Base-by-base conservation (phyloP, 2,113 vertebrate species). In the Nothobranchius kuhntae region DNA sequence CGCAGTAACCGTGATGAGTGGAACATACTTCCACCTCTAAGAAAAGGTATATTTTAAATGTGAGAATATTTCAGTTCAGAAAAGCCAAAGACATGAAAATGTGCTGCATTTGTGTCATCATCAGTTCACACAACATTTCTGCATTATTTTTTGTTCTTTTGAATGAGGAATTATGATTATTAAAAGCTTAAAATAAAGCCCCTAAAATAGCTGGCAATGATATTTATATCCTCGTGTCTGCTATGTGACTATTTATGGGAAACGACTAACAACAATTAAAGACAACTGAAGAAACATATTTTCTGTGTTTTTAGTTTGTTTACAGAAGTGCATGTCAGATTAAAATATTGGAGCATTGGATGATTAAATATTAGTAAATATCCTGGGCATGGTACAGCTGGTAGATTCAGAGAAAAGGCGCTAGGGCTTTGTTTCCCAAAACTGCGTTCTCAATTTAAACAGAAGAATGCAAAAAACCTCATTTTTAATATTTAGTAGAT, bases 151-250 rank as follows among this genome's bases (percentile, higher is more conserved):
- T 66, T 71, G 51, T 48, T 71, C 4, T 30, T 4, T 42, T 78
- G 64, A 53, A 68, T 50, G 59, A 2, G 67, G 54, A 44, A 35
- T 53, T 3, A 48, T 61, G 58, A 73, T 40, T 45, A 52, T 60
- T 17, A 30, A 36, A 62, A 21, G 30, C 44, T 44, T 45, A 55
- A 58, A 44, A 68, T 9, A 54, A 30, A 21, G 35, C 0, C 0
- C 65, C 54, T 38, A 83, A 86, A 81, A 81, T 73, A 85, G 71
- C 53, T 75, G 80, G 81, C 48, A 2, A 10, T 21, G 7, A 9
- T 51, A 51, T 51, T 51, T 51, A 21, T 59, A 77, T n/a, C 50
- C 61, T 68, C 76, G 75, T 74, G 78, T 74, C n/a, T 40, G 26
- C 53, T 30, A 5, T 13, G 2, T 6, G 15, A 17, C n/a, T 51